Evolutionary conservation across 2,113 vertebrate species (phyloP), one percentile per base, ranked within the genome.

Genomic region (Corythornis cristatus): DNA sequence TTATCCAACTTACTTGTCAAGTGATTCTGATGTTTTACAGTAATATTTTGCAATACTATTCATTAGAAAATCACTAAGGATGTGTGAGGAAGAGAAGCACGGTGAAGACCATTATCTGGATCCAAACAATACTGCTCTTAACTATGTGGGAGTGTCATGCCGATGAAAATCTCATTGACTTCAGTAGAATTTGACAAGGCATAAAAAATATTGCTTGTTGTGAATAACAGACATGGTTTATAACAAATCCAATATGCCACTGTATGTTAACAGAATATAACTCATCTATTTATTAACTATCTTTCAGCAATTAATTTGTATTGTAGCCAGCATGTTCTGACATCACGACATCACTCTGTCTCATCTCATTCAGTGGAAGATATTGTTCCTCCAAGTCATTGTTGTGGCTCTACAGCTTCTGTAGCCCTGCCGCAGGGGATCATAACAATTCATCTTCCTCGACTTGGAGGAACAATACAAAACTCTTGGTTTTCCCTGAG

Each of bases 301-400:
- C 15, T 40, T 56, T 62, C 81, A 50, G 48, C 21, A 65, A 42
- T 58, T 75, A 85, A 6, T 12, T 40, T 56, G 67, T 86, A 65
- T 91, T 96, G 85, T 93, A 96, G 82, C 89, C 84, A 94, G 57
- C 77, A 88, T 72, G 83, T 31, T 31, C 76, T 96, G 89, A 95
- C 78, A 96, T 97, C 84, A 95, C 66, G 91, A 57, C 40, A 17
- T 53, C 73, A 88, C 31, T 48, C 46, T 48, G 46, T 48, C 46
- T 48, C 46, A 48, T 48, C 20, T 21, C 46, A 48, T 21, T 22
- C 46, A 48, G 46, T 48, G 46, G 46, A 35, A 35, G 35, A 35
- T 35, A 35, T 35, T 35, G 35, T 35, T 35, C 35, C 35, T 35
- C 35, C 35, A 35, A 35, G 35, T 35, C 35, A 35, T 35, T 35